Evolutionary conservation across 2,113 vertebrate genomes (phyloP).

Genomic region (Chaetura pelagica): DNA sequence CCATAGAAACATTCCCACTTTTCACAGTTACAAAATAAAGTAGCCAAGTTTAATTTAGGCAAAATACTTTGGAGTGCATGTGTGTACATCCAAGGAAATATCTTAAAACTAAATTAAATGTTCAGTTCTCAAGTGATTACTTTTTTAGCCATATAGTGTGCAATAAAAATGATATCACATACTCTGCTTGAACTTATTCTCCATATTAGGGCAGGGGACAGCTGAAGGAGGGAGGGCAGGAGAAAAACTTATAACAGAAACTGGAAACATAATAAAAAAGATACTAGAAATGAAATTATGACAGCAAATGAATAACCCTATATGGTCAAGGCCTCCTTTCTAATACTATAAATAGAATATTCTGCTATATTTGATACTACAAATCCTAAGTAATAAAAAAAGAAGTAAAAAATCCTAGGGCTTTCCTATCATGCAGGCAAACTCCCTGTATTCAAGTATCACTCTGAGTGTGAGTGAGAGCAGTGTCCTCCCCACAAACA

Average conservation of each 20-base stretch:
- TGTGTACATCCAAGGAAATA: not conserved
- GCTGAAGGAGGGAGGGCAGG: not conserved
- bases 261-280: not conserved
- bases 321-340: not conserved
- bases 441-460: not conserved
- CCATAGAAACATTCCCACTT: not conserved
- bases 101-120: not conserved
- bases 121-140: not conserved
- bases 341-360: not conserved
- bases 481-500: not conserved
- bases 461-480: not conserved
- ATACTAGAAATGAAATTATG: not conserved
- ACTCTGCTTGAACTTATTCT: not conserved
- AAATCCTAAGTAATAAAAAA: not conserved
- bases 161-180: not conserved
- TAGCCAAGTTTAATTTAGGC: not conserved
- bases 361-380: not conserved
- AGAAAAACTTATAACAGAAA: not conserved
- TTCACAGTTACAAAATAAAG: not conserved
- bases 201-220: not conserved
- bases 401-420: not conserved
- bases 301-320: not conserved
- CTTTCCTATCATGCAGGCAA: not conserved
- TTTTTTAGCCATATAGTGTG: not conserved
- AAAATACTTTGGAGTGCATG: not conserved